These are phyloP conservation scores for Empidonax traillii DNA, from an alignment of 2,113 vertebrate species.

Conservation along the genomic window DNA sequence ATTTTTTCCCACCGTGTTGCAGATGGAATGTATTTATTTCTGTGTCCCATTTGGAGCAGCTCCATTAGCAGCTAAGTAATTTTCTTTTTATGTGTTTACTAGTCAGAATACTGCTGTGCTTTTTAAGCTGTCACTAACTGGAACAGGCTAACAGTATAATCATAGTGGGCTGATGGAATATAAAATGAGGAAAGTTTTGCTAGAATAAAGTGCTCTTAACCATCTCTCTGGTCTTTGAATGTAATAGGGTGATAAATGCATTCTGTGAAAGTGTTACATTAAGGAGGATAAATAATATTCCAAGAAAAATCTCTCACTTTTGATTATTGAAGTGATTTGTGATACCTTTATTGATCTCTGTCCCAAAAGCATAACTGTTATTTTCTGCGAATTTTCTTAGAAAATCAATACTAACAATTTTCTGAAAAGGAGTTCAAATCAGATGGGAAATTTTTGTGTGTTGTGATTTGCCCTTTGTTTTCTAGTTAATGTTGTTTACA, in stretches of 20 bases:
- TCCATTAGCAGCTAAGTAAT: neutral
- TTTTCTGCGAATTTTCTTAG: neutral
- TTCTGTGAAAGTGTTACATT: neutral
- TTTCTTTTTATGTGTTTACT: slow-evolving; percentile 5
- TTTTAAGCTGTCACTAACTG: slow-evolving; percentile 12
- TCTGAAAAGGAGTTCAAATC: neutral
- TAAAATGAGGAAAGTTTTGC: neutral
- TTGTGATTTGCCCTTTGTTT: neutral
- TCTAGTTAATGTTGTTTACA: neutral
- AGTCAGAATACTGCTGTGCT: slow-evolving; percentile 9
- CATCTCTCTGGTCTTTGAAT: neutral
- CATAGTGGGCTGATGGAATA: neutral
- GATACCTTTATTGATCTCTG: slow-evolving; percentile 2
- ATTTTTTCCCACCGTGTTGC: neutral
- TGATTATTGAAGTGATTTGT: slow-evolving; percentile 12
- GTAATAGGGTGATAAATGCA: neutral
- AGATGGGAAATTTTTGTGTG: neutral
- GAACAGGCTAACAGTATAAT: neutral
- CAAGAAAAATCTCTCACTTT: neutral
- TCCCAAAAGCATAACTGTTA: neutral
- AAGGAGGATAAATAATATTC: neutral
- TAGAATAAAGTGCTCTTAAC: neutral
- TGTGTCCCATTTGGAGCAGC: neutral
- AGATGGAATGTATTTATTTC: slow-evolving; percentile 15
- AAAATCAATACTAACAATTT: slow-evolving; percentile 21